Conservation (phyloP, 2,113 vertebrate genomes). For the Trinectes maculatus region DNA sequence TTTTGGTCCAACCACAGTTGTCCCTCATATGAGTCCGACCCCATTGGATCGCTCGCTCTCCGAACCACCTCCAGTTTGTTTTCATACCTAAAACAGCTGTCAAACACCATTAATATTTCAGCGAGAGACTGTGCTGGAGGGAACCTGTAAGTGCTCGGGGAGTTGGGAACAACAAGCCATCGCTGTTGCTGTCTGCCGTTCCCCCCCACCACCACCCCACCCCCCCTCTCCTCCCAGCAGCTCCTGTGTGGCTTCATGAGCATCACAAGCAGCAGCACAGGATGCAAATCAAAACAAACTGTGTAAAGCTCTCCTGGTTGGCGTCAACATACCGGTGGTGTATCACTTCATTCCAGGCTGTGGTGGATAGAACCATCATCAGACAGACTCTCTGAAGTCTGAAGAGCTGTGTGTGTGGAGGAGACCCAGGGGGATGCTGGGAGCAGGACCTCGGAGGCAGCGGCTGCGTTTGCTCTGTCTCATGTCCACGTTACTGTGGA, state of each 20-base stretch:
- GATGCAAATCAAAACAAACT: slow-evolving; percentile 30
- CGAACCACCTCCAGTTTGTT: slow-evolving; percentile 71
- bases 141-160: slow-evolving; percentile 49
- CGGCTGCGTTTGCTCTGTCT: slow-evolving; percentile 45
- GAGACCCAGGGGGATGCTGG: no score
- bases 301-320: slow-evolving; percentile 1
- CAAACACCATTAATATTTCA: slow-evolving; percentile 79
- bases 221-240: background rate
- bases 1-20: slow-evolving; percentile 28
- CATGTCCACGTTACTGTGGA: slow-evolving; percentile 20
- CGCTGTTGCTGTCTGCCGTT: slow-evolving; percentile 41
- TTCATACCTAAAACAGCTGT: slow-evolving; percentile 78
- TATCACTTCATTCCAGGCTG: slow-evolving; percentile 24
- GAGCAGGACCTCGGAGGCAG: slow-evolving; percentile 19
- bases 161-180: slow-evolving; percentile 58
- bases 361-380: slow-evolving; percentile 8
- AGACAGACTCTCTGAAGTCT: slow-evolving; percentile 14
- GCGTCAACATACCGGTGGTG: slow-evolving; percentile 29
- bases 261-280: slow-evolving; percentile 3
- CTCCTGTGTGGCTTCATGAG: slow-evolving; percentile 21
- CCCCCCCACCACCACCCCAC: no score
- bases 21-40: slow-evolving; percentile 51
- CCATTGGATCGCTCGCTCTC: slow-evolving; percentile 15
- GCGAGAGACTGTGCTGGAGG: slow-evolving; percentile 58
- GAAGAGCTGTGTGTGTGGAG: background rate